Base-by-base conservation (phyloP, 2,797 vertebrate species). In the Gephyroberyx darwinii region DNA sequence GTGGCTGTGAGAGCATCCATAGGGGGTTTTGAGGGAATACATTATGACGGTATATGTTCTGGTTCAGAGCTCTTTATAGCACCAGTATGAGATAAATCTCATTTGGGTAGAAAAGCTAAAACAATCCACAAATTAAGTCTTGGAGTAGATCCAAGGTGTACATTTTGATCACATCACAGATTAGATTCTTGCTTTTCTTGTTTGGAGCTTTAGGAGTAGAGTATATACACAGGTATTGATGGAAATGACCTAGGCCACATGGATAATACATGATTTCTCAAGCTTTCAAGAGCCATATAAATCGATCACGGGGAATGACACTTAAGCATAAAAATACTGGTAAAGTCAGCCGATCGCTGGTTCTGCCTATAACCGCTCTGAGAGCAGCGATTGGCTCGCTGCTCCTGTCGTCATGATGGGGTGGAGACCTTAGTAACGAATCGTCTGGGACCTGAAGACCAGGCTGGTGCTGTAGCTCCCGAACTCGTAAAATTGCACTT, bases 351-450 rank as follows among this genome's bases (percentile, higher is more conserved):
- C 81, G 55, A 70, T 76, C 9, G 67, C 64, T 3, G 54, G 33
- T n/a, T 10, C 45, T 48, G 17, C 80, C 71, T 62, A 52, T 54
- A 65, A 61, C 33, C 9, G 41, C 45, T 69, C 8, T 2, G 22
- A 47, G 22, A 56, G 68, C 71, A 13, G 72, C 0, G 55, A 89
- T 89, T 86, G 88, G 86, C 52, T 74, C 30, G 61, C 74, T 16
- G 47, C 12, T 14, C 19, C 59, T 84, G 85, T 86, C 83, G 73
- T 92, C 90, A 90, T 68, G 9, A 20, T 35, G 35, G 63, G 62
- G 73, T 62, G 73, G 69, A 85, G 69, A 80, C 81, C 84, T 84
- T 75, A 59, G 84, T 78, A 88, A 85, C 78, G 82, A 87, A 88
- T 86, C 0, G 65, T 77, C 71, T 77, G 74, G 60, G 59, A 81